Percentiles rank a stretch among this genome's conserved stretches.
Conservation (phyloP, 1,140 invertebrate species). For the Pectinophora gossypiella region DNA sequence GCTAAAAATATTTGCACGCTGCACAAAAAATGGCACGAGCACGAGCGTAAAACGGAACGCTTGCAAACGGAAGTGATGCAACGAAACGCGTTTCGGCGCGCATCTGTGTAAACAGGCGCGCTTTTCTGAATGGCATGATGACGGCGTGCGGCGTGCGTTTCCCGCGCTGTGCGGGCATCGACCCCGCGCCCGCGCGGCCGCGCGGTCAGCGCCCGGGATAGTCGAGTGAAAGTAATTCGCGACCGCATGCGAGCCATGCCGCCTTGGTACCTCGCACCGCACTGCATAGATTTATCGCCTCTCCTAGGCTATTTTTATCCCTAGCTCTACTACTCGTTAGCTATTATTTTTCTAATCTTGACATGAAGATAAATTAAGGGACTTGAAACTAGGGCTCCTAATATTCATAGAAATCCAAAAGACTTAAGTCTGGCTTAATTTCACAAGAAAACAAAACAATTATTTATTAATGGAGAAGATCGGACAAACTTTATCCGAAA, state of each 20-base stretch:
- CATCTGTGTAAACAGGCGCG: constrained; percentile 73
- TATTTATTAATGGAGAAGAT: too few species aligned
- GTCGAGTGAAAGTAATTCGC: constrained; percentile 73
- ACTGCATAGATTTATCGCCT: constrained; percentile 25
- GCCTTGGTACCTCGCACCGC: constrained; percentile 45
- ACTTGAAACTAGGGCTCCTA: background rate
- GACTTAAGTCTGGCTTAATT: too few species aligned
- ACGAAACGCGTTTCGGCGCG: constrained; percentile 65
- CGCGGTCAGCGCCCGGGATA: constrained; percentile 69
- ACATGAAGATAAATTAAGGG: background rate
- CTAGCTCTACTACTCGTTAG: background rate
- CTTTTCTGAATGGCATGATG: constrained; percentile 66
- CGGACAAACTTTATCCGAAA: too few species aligned
- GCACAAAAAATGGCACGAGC: background rate
- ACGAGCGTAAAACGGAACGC: background rate
- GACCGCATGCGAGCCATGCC: constrained; percentile 56
- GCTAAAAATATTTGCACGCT: background rate
- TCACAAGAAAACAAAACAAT: too few species aligned
- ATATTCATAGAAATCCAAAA: too few species aligned
- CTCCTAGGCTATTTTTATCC: constrained; percentile 21
- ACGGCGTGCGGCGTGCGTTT: constrained; percentile 51
- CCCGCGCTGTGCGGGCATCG: constrained; percentile 61
- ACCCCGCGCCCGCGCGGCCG: constrained; percentile 59
- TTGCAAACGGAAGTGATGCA: constrained; percentile 67
- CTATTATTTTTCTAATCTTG: background rate